Conservation (phyloP, 2,888 invertebrate genomes). For the Rhagium mordax region DNA sequence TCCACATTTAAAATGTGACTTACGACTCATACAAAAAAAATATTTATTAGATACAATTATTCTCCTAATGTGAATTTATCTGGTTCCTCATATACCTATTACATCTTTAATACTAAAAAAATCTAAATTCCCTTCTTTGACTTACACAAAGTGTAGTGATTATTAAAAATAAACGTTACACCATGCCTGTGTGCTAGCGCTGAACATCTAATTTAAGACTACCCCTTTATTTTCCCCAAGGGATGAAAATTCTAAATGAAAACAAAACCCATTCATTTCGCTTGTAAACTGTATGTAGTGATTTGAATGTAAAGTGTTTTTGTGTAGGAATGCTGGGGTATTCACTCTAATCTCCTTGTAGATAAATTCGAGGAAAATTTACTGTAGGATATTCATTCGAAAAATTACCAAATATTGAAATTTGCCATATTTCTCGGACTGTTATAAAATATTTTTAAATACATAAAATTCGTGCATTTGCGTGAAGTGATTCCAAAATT, state of each 20-base stretch:
- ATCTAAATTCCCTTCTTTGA: not conserved
- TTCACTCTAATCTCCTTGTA: constrained; percentile 49
- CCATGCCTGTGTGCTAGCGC: constrained; percentile 28
- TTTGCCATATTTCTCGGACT: no score
- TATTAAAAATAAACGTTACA: constrained; percentile 32
- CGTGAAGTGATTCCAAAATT: no score
- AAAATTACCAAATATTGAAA: not conserved
- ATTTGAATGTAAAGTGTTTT: constrained; percentile 58
- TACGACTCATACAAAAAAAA: no score
- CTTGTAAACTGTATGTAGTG: constrained; percentile 52
- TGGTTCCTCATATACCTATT: no score
- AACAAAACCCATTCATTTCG: constrained; percentile 63
- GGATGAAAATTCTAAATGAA: constrained; percentile 60
- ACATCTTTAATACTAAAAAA: not conserved
- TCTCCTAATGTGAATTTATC: no score
- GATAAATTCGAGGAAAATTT: constrained; percentile 43
- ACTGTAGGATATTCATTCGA: not conserved
- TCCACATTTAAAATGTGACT: no score
- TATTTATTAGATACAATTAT: no score
- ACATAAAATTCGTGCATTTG: no score
- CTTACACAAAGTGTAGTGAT: constrained; percentile 5
- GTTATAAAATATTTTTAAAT: no score
- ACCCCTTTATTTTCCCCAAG: constrained; percentile 61
- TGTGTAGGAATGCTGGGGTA: constrained; percentile 42
- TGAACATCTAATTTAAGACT: constrained; percentile 55